These are phyloP conservation scores for Hippocampus zosterae DNA, from an alignment of 2,113 vertebrate genomes.

Conservation along the genomic window DNA sequence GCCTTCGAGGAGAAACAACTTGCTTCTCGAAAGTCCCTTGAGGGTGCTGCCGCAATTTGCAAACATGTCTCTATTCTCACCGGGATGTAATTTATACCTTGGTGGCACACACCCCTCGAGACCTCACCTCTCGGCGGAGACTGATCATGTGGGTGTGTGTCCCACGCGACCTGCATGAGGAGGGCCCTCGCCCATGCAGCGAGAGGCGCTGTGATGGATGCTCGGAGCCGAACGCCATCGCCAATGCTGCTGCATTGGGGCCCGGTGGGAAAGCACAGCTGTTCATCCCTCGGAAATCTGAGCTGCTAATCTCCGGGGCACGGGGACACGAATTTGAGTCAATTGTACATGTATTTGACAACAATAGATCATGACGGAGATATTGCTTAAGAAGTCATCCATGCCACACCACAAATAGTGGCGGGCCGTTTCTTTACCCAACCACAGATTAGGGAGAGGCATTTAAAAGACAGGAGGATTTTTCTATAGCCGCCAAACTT, in stretches of 20 bases:
- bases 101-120: background rate
- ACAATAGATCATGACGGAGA: background rate
- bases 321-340: constrained; percentile 17
- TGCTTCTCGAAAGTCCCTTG: constrained; percentile 2
- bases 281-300: constrained; percentile 25
- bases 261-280: constrained; percentile 27
- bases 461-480: background rate
- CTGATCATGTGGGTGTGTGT: constrained; percentile 29
- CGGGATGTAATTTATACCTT: constrained; percentile 27
- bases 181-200: constrained; percentile 25
- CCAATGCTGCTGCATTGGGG: constrained; percentile 22
- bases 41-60: constrained; percentile 6
- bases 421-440: background rate
- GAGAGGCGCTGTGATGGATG: constrained; percentile 49
- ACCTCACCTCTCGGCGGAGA: background rate
- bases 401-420: background rate
- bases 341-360: background rate
- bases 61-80: constrained; percentile 10
- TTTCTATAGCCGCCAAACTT: background rate
- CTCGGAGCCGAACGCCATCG: constrained; percentile 33
- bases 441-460: background rate
- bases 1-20: constrained; percentile 8
- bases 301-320: constrained; percentile 40
- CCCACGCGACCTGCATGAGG: constrained; percentile 36
- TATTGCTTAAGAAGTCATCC: background rate